Evolutionary conservation across 2,888 invertebrate genomes (phyloP), one percentile per base, ranked within the genome.

Genomic region (Apotomis capreana): DNA sequence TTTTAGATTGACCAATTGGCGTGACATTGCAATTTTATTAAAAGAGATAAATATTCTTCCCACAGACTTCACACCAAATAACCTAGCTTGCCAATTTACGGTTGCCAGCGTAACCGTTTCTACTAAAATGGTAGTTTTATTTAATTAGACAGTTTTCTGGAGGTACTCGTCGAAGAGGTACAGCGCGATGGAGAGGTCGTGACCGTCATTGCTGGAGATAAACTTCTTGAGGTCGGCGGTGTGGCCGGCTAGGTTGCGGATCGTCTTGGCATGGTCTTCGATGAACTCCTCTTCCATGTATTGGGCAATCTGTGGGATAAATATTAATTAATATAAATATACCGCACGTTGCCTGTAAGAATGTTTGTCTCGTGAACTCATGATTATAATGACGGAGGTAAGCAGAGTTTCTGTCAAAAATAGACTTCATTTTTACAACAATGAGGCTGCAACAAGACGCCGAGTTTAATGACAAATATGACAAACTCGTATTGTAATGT

Each of bases 281-380:
- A 96, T 93, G 89, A 96, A 97, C 78, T 96, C 94, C 78, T 97
- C 96, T 78, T 97, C 97, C 2, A 97, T 84, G 83, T 95, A 97
- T 77, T 96, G 96, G 13, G 96, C 95, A 76, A 96, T 91, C 92
- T 95, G 84, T 65, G 36, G 49, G 12, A 69, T 70, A 65, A 74
- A 44, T 13, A 4, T n/a, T n/a, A 13, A 44, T 59, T 44, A 4
- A 52, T n/a, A 10, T 57, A 57, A 6, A 4, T 15, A 8, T 57
- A 57, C 44, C 44, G 44, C 8, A 44, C 5, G 44, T 15, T 15
- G 15, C 15, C 6, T 26, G 57, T 4, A 52, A 10, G 12, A n/a
- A n/a, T 52, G 52, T 52, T 52, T 10, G 10, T 52, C 26, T 26
- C 26, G 26, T 26, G 26, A 26, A 26, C n/a, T 52, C 4, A 10